A percentile compares a stretch with the other conserved stretches of the same genome.
These are phyloP conservation scores for Antigone vipio DNA, from an alignment of 2,113 vertebrate genomes.

Conservation along the genomic window DNA sequence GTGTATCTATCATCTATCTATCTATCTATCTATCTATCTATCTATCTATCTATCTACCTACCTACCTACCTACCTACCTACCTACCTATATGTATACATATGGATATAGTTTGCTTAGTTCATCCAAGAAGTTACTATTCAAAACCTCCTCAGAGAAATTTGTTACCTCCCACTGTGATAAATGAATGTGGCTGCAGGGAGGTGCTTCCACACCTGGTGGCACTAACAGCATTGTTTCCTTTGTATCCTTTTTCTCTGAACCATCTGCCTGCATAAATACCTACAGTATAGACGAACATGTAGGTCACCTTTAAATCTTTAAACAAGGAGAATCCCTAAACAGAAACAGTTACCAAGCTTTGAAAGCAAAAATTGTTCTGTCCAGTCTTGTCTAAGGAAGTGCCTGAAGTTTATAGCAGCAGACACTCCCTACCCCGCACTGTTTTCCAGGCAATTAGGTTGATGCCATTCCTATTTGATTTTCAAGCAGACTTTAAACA, in stretches of 20 bases:
- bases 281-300: neutral
- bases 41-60: neutral
- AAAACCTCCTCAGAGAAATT: neutral
- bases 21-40: too few relatives aligned
- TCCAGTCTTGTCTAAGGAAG: neutral
- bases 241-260: neutral
- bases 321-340: neutral
- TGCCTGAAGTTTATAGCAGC: neutral
- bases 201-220: neutral
- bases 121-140: neutral
- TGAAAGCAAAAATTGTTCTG: neutral
- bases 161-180: neutral
- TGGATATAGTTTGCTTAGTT: neutral
- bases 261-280: neutral
- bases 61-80: neutral
- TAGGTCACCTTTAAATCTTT: neutral
- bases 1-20: neutral
- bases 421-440: neutral
- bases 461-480: neutral
- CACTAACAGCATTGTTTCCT: neutral
- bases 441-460: neutral
- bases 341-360: neutral
- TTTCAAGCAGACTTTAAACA: neutral
- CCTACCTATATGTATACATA: accelerated
- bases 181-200: neutral